A percentile compares a stretch with the other conserved stretches of the same genome.
These are phyloP conservation scores for Xestoiulus laeticollis DNA, from an alignment of 2,888 invertebrate species.

Conservation along the genomic window DNA sequence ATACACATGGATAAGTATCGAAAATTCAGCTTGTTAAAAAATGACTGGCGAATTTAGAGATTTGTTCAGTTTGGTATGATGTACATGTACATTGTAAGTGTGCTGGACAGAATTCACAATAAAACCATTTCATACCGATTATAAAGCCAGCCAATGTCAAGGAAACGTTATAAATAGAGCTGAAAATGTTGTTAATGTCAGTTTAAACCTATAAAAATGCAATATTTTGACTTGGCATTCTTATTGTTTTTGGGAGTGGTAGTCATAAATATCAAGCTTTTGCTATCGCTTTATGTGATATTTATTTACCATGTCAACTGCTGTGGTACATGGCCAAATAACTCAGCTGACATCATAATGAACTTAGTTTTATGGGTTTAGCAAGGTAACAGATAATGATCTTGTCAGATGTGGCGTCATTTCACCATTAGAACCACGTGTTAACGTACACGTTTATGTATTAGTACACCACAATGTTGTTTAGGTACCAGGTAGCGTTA, in stretches of 20 bases:
- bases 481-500: too few relatives aligned
- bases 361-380: not conserved
- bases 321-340: not conserved
- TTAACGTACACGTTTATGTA: too few relatives aligned
- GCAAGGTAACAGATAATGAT: not conserved
- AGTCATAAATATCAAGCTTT: not conserved
- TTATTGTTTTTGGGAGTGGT: slow-evolving; percentile 3
- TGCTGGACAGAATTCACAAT: not conserved
- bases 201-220: not conserved
- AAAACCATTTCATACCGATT: not conserved
- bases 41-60: too few relatives aligned
- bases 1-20: too few relatives aligned
- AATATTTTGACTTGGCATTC: not conserved
- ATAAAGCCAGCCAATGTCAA: not conserved
- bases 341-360: not conserved
- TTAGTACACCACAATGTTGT: too few relatives aligned
- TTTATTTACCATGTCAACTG: not conserved
- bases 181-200: not conserved
- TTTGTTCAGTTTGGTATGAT: too few relatives aligned
- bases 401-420: not conserved
- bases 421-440: not conserved
- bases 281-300: not conserved
- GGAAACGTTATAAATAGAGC: not conserved
- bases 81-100: not conserved
- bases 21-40: too few relatives aligned